These are phyloP conservation scores for Teleogryllus oceanicus DNA, from an alignment of 2,888 invertebrate genomes.

Conservation along the genomic window DNA sequence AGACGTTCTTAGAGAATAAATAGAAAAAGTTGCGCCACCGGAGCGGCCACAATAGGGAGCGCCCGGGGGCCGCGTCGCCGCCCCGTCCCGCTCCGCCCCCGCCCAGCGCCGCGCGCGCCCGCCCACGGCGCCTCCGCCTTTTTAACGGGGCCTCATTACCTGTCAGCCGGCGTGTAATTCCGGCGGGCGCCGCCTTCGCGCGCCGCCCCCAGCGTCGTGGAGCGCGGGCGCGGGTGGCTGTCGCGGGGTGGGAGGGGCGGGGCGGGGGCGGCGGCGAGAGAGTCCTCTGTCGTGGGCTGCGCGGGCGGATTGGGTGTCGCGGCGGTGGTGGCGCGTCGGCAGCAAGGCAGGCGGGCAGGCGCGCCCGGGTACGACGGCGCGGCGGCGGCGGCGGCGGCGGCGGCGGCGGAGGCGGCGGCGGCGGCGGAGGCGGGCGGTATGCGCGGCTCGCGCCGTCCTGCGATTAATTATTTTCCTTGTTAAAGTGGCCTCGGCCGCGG, in stretches of 20 bases:
- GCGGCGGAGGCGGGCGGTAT: neutral
- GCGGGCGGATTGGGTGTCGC: too few relatives aligned
- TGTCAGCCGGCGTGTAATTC: neutral
- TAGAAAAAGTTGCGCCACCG: slow-evolving; percentile 1
- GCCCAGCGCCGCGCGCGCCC: neutral
- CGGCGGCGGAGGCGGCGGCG: too few relatives aligned
- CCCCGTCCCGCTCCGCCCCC: neutral
- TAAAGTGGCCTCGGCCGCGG: neutral
- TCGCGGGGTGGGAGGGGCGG: neutral
- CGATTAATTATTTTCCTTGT: slow-evolving; percentile 18
- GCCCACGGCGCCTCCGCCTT: neutral
- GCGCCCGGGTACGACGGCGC: too few relatives aligned
- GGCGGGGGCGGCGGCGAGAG: neutral
- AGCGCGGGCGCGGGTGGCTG: neutral
- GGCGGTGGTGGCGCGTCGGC: too few relatives aligned
- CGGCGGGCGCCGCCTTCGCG: neutral
- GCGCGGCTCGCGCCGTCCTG: slow-evolving; percentile 18
- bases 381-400: too few relatives aligned
- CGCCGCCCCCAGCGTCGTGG: neutral
- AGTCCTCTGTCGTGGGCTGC: too few relatives aligned
- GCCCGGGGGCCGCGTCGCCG: slow-evolving; percentile 11
- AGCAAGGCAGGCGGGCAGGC: too few relatives aligned
- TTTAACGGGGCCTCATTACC: neutral
- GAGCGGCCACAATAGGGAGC: neutral
- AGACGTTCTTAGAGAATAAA: slow-evolving; percentile 9